phyloP scores from a whole-genome alignment of 2,113 vertebrate species.

The Chloroceryle aenea region DNA sequence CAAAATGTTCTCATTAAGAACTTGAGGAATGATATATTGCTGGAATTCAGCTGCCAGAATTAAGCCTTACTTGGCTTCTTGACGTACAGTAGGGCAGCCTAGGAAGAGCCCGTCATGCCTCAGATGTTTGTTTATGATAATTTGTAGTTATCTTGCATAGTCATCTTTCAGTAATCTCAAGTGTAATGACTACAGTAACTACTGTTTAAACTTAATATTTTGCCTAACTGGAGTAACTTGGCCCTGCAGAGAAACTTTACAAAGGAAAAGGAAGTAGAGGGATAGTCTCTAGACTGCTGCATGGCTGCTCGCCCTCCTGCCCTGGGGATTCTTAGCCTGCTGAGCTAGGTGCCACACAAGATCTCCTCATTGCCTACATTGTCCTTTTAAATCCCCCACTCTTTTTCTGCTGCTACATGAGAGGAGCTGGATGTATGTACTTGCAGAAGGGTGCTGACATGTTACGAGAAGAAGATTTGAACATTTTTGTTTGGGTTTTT shows the following conservation, averaged over 20 bases:
- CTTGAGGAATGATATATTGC: not conserved
- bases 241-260: not conserved
- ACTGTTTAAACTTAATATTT: conserved; percentile 25
- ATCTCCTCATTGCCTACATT: not conserved
- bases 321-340: not conserved
- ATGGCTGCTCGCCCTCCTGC: not conserved
- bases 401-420: not conserved
- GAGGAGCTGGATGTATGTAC: not conserved
- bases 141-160: conserved; percentile 27
- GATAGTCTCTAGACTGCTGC: not conserved
- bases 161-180: conserved; percentile 33
- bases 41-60: not conserved
- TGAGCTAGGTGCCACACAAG: not conserved
- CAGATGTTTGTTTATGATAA: conserved; percentile 9
- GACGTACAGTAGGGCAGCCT: not conserved
- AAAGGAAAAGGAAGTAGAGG: not conserved
- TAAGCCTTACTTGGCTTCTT: not conserved
- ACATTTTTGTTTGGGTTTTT: not conserved
- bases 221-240: not conserved
- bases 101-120: conserved; percentile 1
- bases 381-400: not conserved
- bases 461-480: not conserved
- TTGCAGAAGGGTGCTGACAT: not conserved
- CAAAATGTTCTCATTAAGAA: conserved; percentile 13
- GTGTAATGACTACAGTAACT: not conserved